Conservation (phyloP, 2,113 vertebrate species). For the Cavia porcellus region DNA sequence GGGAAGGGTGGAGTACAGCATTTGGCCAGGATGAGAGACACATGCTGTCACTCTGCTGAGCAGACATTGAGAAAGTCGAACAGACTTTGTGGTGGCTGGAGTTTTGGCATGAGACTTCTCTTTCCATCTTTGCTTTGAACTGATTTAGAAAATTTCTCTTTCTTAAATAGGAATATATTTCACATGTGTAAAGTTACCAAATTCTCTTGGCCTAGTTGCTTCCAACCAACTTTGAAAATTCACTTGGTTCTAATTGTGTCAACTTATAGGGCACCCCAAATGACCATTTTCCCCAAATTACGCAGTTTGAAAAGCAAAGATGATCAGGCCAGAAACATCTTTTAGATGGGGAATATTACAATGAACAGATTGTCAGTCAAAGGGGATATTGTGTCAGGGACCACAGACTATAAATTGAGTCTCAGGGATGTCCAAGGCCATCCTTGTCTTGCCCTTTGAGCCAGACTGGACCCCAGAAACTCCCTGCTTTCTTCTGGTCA, state of each 20-base stretch:
- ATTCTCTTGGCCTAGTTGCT: constrained; percentile 50
- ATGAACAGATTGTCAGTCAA: neutral
- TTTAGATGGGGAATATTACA: neutral
- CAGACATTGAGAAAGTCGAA: neutral
- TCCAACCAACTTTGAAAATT: constrained; percentile 48
- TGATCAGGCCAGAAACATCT: neutral
- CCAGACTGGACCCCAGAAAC: neutral
- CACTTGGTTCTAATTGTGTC: constrained; percentile 9
- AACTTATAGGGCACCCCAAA: constrained; percentile 18
- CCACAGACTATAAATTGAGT: neutral
- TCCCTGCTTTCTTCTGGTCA: neutral
- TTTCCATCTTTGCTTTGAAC: constrained; percentile 71
- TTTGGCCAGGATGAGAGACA: neutral
- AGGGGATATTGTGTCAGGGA: neutral
- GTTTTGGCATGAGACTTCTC: constrained; percentile 47
- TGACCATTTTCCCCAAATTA: neutral
- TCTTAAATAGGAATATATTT: constrained; percentile 67
- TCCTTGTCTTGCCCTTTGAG: neutral
- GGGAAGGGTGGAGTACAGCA: neutral
- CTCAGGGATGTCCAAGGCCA: neutral
- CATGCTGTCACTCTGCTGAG: neutral
- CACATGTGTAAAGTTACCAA: constrained; percentile 49
- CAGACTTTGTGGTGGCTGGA: constrained; percentile 56
- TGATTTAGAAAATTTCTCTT: constrained; percentile 68
- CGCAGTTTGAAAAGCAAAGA: neutral